phyloP scores from a whole-genome alignment of 2,888 invertebrate species.

The Enoplolaimus lenunculus region DNA sequence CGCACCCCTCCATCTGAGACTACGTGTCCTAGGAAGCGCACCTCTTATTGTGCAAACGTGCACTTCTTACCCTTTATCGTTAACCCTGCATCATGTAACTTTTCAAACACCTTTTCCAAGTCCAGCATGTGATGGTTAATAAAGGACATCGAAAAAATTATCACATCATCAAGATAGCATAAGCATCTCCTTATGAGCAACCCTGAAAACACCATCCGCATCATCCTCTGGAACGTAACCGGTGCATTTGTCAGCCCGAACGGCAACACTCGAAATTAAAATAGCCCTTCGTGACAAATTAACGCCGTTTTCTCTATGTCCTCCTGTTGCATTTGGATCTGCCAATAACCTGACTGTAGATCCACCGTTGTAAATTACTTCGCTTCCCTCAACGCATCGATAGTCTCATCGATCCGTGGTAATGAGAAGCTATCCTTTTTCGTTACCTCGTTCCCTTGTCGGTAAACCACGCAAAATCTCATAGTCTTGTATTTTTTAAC shows the following conservation, averaged over 20 bases:
- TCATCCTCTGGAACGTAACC: constrained; percentile 27
- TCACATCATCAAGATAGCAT: constrained; percentile 28
- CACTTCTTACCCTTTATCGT: no score
- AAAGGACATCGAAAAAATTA: constrained; percentile 21
- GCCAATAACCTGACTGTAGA: constrained; percentile 25
- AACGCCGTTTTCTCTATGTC: constrained; percentile 28
- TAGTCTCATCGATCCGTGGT: constrained; percentile 23
- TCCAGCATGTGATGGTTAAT: neutral
- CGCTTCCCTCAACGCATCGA: constrained; percentile 22
- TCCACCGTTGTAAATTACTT: constrained; percentile 26
- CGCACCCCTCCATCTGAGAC: no score
- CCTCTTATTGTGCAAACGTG: no score
- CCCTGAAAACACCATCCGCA: constrained; percentile 26
- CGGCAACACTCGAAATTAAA: constrained; percentile 26
- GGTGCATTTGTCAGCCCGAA: constrained; percentile 27
- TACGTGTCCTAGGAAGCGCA: no score
- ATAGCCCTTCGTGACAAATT: constrained; percentile 25
- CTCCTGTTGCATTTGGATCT: constrained; percentile 22
- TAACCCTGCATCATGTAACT: no score
- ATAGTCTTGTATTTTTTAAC: no score
- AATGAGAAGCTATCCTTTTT: constrained; percentile 24
- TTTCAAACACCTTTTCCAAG: neutral
- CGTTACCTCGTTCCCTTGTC: constrained; percentile 23
- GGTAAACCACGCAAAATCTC: constrained; percentile 16
- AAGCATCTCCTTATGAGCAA: constrained; percentile 24